Evolutionary conservation across 2,113 vertebrate species (phyloP).

Genomic region (Etia nguti): DNA sequence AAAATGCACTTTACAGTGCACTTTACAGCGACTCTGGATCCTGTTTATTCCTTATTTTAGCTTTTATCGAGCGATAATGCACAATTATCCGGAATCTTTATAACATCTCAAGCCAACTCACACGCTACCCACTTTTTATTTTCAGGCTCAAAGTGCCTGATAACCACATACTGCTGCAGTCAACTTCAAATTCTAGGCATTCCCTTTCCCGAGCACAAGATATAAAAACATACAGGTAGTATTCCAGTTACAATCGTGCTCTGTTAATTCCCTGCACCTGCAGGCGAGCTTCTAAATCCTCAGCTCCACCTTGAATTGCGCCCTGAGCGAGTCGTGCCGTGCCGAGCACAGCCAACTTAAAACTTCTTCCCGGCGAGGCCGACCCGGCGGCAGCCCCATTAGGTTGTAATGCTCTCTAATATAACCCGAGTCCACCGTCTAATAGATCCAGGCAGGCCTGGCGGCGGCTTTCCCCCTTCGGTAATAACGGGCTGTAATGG

Average conservation of each 20-base stretch:
- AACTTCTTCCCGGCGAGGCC: constrained; percentile 46
- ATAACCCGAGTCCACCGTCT: constrained; percentile 58
- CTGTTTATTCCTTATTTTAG: neutral
- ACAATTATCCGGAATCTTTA: neutral
- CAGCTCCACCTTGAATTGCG: constrained; percentile 39
- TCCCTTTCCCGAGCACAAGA: neutral
- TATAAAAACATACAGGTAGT: neutral
- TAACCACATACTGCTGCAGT: neutral
- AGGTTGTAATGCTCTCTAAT: constrained; percentile 62
- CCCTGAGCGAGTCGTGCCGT: constrained; percentile 22
- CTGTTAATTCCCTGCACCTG: constrained; percentile 8
- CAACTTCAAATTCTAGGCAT: neutral
- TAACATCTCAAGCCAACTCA: neutral
- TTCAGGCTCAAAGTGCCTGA: neutral
- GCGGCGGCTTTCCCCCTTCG: constrained; percentile 61
- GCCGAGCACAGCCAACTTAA: constrained; percentile 6
- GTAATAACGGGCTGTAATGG: constrained; percentile 74
- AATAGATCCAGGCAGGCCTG: constrained; percentile 63
- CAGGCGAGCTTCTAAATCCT: constrained; percentile 6
- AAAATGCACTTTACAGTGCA: neutral
- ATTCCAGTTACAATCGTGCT: neutral
- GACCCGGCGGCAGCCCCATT: constrained; percentile 60
- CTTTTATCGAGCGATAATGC: neutral
- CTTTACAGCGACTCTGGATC: neutral
- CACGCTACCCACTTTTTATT: neutral